Base-by-base conservation (phyloP, 2,888 invertebrate genomes). In the Apodemia hepburni region DNA sequence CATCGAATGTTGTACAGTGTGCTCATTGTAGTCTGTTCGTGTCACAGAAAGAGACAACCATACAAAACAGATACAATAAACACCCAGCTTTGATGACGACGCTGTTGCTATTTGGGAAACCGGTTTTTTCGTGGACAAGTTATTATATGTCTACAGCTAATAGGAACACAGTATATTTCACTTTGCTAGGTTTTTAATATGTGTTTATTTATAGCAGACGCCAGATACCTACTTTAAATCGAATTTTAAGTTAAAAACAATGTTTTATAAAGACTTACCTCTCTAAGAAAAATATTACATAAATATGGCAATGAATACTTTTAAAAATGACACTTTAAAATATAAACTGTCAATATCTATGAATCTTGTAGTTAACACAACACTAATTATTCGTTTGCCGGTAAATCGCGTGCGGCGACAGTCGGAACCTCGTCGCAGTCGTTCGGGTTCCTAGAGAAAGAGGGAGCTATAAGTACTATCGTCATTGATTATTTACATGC, bases 61-160 rank as follows among this genome's bases (percentile, higher is more conserved):
- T 54, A 54, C 6, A 12, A 54, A 54, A 54, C 15, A 27, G 54
- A 15, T 5, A 27, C 11, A 27, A 54, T 54, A 54, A 54, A 54
- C 15, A 15, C 15, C 27, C 22, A 27, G 7, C 27, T 9, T 27
- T 54, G 27, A 54, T 54, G 11, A 54, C 54, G 5, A 54, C 54
- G 54, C 54, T 27, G 54, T 27, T 54, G 54, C 54, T 54, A 54
- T 54, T 54, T 27, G 27, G 27, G 6, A 27, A 54, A 27, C 22
- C 54, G 54, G 27, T 12, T 27, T 54, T 54, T 27, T 54, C 12
- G 27, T 15, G 54, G 27, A 2, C 54, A 22, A 54, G 15, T 22
- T 15, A 27, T 27, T 54, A 54, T 54, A 12, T 6, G 12, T 27
- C 54, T 54, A 54, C 27, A 2, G 1, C 1, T 6, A 15, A 27